Evolutionary conservation across 2,888 invertebrate species (phyloP).

Genomic region (Luperina nickerlii): DNA sequence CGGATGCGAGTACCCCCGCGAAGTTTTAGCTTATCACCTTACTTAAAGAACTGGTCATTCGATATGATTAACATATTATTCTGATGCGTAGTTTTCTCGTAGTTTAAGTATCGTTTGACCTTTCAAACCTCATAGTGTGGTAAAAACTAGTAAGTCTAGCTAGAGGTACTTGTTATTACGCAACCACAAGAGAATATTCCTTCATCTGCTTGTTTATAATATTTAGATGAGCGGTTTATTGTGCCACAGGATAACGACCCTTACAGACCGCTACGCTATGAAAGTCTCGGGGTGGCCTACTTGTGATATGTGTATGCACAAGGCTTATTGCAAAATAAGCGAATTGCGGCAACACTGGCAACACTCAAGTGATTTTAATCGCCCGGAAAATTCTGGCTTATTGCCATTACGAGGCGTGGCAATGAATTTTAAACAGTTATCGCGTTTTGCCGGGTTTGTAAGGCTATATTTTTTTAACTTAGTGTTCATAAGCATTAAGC

Average conservation of each 20-base stretch:
- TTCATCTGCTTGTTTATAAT: constrained; percentile 10
- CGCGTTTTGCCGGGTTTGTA: constrained; percentile 37
- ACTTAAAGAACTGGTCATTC: not conserved
- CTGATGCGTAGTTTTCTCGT: not conserved
- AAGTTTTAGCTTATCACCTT: not conserved
- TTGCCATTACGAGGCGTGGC: constrained; percentile 57
- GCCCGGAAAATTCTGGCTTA: constrained; percentile 58
- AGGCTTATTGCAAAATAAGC: constrained; percentile 52
- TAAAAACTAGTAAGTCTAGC: not conserved
- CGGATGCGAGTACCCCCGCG: not conserved
- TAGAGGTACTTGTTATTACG: not conserved
- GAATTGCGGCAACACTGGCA: constrained; percentile 50
- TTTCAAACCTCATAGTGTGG: not conserved
- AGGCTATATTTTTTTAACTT: constrained; percentile 40
- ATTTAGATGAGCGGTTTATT: constrained; percentile 28
- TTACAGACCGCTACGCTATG: not conserved
- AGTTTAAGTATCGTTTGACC: not conserved
- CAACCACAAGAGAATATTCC: constrained; percentile 4
- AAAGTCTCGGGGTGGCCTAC: constrained; percentile 26
- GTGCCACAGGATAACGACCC: constrained; percentile 10
- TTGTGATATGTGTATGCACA: constrained; percentile 30
- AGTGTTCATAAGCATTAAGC: constrained; percentile 32
- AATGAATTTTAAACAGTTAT: constrained; percentile 57
- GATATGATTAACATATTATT: not conserved
- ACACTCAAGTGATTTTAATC: constrained; percentile 54